These are phyloP conservation scores for Ophioninae sp. DNA, from an alignment of 2,888 invertebrate species.

Conservation along the genomic window DNA sequence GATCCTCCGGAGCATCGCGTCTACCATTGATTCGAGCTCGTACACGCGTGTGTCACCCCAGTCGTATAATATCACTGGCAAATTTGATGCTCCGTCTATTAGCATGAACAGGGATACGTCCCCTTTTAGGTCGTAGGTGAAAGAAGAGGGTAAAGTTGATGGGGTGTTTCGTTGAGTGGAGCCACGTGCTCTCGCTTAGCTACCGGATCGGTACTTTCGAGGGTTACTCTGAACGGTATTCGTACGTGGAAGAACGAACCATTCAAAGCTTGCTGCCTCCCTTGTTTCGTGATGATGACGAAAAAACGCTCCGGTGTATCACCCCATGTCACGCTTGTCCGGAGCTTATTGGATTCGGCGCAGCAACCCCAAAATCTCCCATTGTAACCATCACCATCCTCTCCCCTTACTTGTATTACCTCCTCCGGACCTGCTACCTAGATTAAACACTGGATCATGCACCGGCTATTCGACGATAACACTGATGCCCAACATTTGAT, in stretches of 20 bases:
- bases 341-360: conserved; percentile 78
- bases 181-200: conserved; percentile 63
- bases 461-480: conserved; percentile 60
- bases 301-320: conserved; percentile 59
- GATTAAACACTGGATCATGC: conserved; percentile 79
- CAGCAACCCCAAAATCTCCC: conserved; percentile 66
- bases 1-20: conserved; percentile 63
- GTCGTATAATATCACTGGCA: conserved; percentile 78
- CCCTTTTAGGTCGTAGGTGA: conserved; percentile 36
- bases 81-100: conserved; percentile 80
- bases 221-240: conserved; percentile 1
- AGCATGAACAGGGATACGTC: conserved; percentile 72
- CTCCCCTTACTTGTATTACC: conserved; percentile 18
- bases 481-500: conserved; percentile 46
- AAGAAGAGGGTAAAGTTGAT: not conserved
- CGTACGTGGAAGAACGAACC: conserved; percentile 19
- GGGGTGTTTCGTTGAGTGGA: conserved; percentile 64
- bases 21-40: conserved; percentile 66
- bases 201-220: conserved; percentile 14
- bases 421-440: conserved; percentile 73
- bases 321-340: conserved; percentile 77
- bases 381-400: not conserved
- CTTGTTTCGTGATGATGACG: not conserved
- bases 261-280: conserved; percentile 19
- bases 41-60: conserved; percentile 67